A percentile compares a stretch with the other conserved stretches of the same genome.
These are phyloP conservation scores for Cacatua alba DNA, from an alignment of 2,113 vertebrate genomes.

Conservation along the genomic window DNA sequence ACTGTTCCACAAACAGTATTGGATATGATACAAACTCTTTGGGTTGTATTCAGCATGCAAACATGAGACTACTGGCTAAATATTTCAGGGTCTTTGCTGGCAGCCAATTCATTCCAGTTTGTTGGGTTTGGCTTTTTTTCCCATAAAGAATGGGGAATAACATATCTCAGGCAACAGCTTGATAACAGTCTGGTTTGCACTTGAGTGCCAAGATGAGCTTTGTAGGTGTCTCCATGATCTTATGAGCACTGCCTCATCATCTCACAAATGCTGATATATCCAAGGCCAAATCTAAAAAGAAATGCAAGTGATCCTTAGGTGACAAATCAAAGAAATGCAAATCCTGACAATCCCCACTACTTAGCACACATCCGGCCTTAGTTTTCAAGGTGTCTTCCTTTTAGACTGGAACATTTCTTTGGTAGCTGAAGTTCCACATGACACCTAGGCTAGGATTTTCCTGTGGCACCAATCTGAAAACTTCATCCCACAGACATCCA, in stretches of 20 bases:
- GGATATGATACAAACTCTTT: background rate
- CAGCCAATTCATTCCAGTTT: background rate
- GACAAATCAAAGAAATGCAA: background rate
- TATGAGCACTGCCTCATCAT: background rate
- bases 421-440: background rate
- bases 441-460: background rate
- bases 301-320: background rate
- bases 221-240: background rate
- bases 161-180: background rate
- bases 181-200: background rate
- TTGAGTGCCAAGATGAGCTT: background rate
- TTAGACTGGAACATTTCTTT: background rate
- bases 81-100: conserved; percentile 20
- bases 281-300: background rate
- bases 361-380: background rate
- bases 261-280: background rate
- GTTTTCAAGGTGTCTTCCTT: background rate
- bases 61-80: conserved; percentile 28
- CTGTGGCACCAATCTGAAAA: background rate
- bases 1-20: background rate
- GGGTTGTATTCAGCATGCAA: conserved; percentile 23
- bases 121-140: background rate
- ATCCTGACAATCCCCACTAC: background rate
- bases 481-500: background rate
- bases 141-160: background rate